phyloP scores from a whole-genome alignment of 2,113 vertebrate genomes.

The Oryzias curvinotus region DNA sequence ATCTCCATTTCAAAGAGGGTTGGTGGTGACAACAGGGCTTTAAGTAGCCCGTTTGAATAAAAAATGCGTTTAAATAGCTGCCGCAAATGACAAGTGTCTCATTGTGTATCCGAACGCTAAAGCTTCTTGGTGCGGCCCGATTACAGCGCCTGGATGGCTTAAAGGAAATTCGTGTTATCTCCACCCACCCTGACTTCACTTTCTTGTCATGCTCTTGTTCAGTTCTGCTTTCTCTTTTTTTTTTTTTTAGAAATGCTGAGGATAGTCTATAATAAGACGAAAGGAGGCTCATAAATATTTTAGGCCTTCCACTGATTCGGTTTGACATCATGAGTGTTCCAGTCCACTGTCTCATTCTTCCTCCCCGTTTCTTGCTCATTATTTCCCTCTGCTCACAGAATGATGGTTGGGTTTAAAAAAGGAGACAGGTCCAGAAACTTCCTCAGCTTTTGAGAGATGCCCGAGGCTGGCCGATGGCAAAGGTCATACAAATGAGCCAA shows the following conservation, averaged over 20 bases:
- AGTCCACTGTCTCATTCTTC: slow-evolving; percentile 9
- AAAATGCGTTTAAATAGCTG: not conserved
- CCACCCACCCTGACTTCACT: slow-evolving; percentile 1
- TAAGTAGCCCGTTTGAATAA: not conserved
- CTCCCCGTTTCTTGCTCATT: slow-evolving; percentile 23
- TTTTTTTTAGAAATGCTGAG: slow-evolving; percentile 20
- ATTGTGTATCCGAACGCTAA: not conserved
- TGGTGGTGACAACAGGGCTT: not conserved
- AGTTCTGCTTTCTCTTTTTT: not conserved
- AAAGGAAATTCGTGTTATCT: not conserved
- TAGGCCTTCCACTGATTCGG: slow-evolving; percentile 12
- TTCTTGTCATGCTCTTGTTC: slow-evolving; percentile 17
- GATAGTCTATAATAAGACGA: slow-evolving; percentile 27
- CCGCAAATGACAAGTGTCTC: not conserved
- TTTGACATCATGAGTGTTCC: slow-evolving; percentile 20
- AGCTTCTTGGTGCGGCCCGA: not conserved
- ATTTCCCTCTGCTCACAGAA: slow-evolving; percentile 22
- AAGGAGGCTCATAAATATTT: slow-evolving; percentile 60
- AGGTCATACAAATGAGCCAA: slow-evolving; percentile 26
- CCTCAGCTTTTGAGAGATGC: slow-evolving; percentile 19
- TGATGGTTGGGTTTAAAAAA: slow-evolving; percentile 25
- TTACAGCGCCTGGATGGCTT: not conserved
- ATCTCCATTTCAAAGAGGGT: not conserved
- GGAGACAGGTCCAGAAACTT: slow-evolving; percentile 4
- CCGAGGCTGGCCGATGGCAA: slow-evolving; percentile 24